A percentile compares a stretch with the other conserved stretches of the same genome.
These are phyloP conservation scores for Oopsacas minuta DNA, from an alignment of 37 sponge, comb jelly and placozoan species.

Conservation along the genomic window DNA sequence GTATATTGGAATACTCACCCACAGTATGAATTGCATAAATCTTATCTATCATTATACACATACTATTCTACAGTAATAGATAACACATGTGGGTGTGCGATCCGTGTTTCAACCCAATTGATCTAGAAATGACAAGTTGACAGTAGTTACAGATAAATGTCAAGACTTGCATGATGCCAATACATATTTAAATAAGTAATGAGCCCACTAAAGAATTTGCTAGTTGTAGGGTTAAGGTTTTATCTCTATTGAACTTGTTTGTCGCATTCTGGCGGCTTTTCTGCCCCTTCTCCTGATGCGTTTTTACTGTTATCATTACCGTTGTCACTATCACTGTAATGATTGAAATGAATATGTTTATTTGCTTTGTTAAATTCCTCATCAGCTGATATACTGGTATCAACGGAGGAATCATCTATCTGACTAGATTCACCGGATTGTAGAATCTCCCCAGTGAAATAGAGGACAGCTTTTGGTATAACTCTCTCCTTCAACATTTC, in stretches of 20 bases:
- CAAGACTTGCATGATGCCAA: not conserved
- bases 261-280: not conserved
- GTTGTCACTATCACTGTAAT: not conserved
- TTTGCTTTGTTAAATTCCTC: not conserved
- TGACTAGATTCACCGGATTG: not conserved
- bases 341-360: constrained; percentile 7
- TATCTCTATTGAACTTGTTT: constrained; percentile 2
- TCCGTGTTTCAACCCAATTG: not conserved
- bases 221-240: not conserved
- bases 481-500: constrained; percentile 5
- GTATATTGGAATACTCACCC: too few relatives aligned
- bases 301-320: not conserved
- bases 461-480: constrained; percentile 6
- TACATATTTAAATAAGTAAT: not conserved
- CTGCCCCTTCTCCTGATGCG: not conserved
- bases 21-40: too few relatives aligned
- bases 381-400: not conserved
- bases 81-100: not conserved
- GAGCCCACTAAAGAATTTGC: not conserved
- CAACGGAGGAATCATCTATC: not conserved
- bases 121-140: not conserved
- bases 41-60: not conserved
- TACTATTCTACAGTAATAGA: not conserved
- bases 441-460: constrained; percentile 7
- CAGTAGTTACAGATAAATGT: not conserved